A percentile compares a stretch with the other conserved stretches of the same genome.
Evolutionary conservation across 2,797 vertebrate species (phyloP).

Genomic region (Nyctalus aviator): DNA sequence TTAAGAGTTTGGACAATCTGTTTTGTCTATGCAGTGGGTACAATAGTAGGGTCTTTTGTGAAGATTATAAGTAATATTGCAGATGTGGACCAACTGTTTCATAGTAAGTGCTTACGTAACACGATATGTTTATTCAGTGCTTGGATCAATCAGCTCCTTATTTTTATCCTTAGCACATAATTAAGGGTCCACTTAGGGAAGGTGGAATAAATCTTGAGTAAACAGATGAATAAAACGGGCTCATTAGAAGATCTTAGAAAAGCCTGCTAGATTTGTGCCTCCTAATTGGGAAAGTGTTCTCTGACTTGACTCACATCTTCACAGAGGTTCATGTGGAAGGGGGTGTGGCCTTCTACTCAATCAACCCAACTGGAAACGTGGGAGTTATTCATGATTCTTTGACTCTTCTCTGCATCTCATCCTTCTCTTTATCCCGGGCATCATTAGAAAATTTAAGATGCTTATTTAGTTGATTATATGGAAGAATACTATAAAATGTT

Average conservation of each 20-base stretch:
- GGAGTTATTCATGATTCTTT: background rate
- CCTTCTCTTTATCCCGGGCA: background rate
- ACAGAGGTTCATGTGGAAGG: background rate
- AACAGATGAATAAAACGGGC: conserved; percentile 32
- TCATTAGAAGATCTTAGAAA: conserved; percentile 29
- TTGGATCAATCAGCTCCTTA: background rate
- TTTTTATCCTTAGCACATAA: conserved; percentile 40
- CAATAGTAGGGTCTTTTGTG: background rate
- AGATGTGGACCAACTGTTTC: background rate
- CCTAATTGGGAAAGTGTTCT: background rate
- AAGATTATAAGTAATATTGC: background rate
- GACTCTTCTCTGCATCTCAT: background rate
- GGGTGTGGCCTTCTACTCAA: background rate
- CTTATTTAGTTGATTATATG: conserved; percentile 37
- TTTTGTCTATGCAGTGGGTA: background rate
- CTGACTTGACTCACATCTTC: background rate
- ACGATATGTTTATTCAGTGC: conserved; percentile 32
- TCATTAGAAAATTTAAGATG: background rate
- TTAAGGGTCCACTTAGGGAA: background rate
- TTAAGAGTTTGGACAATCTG: background rate
- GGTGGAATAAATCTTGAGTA: conserved; percentile 39
- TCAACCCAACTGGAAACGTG: background rate
- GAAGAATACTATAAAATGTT: background rate
- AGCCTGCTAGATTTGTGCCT: background rate
- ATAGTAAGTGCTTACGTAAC: background rate